Percentiles rank a stretch among this genome's conserved stretches.
These are phyloP conservation scores for Neolamprologus sp. DNA, from an alignment of 2,113 vertebrate species.

Conservation along the genomic window DNA sequence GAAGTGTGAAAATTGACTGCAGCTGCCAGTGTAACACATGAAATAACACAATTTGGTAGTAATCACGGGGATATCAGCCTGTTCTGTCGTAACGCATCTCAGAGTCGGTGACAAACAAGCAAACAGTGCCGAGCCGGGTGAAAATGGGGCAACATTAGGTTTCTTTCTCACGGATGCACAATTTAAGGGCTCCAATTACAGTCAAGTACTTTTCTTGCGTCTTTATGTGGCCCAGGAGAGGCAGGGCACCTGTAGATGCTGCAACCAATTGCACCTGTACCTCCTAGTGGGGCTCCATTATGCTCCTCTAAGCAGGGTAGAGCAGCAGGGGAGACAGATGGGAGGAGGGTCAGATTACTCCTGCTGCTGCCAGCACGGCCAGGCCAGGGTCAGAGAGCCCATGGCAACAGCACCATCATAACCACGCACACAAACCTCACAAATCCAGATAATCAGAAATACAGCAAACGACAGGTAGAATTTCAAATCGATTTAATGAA, in stretches of 20 bases:
- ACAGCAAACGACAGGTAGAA: not conserved
- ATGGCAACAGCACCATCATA: constrained; percentile 49
- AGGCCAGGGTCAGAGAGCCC: constrained; percentile 57
- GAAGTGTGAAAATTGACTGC: constrained; percentile 3
- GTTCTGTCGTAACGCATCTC: constrained; percentile 4
- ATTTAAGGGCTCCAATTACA: constrained; percentile 46
- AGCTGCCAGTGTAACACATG: not conserved
- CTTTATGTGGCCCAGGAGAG: constrained; percentile 30
- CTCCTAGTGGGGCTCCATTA: constrained; percentile 60
- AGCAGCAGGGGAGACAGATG: constrained; percentile 78
- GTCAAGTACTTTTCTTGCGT: constrained; percentile 49
- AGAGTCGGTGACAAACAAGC: not conserved
- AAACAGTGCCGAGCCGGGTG: not conserved
- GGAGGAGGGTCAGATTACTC: constrained; percentile 76
- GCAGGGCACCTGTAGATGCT: constrained; percentile 50
- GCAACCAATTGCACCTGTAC: constrained; percentile 63
- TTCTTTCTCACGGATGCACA: not conserved
- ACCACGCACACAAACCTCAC: not conserved
- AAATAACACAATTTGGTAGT: not conserved
- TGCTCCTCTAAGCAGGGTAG: constrained; percentile 27
- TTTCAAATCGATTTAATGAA: constrained; percentile 77
- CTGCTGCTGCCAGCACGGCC: constrained; percentile 34
- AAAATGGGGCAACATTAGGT: constrained; percentile 45
- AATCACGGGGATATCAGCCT: not conserved
- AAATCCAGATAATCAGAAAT: not conserved